phyloP scores from a whole-genome alignment of 2,797 vertebrate species.

The Podarcis siculus region DNA sequence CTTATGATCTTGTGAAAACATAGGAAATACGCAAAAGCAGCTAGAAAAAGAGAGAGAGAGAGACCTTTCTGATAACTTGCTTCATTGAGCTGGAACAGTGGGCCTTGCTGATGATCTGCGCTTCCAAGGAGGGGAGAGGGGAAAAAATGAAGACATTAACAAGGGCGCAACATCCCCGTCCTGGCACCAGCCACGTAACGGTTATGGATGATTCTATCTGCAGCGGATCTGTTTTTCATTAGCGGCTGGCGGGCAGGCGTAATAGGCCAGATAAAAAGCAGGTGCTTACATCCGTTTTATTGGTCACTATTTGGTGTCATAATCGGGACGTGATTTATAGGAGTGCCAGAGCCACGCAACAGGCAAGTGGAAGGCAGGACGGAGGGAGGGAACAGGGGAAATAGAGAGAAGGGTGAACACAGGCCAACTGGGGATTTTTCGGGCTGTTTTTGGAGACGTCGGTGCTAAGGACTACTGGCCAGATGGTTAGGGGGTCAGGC shows the following conservation, averaged over 20 bases:
- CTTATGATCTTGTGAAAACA: not conserved
- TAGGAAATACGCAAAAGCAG: not conserved
- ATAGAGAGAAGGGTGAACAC: not conserved
- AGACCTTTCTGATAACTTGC: not conserved
- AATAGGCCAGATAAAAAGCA: not conserved
- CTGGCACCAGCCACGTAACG: accelerated
- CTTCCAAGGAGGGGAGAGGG: not conserved
- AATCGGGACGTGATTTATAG: constrained; percentile 38
- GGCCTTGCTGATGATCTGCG: not conserved
- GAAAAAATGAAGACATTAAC: constrained; percentile 24
- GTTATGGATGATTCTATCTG: constrained; percentile 20
- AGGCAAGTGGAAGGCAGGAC: not conserved
- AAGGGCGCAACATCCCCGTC: constrained; percentile 15
- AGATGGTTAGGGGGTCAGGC: too few relatives aligned
- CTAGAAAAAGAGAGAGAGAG: too few relatives aligned
- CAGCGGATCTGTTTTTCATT: accelerated
- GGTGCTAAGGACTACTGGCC: too few relatives aligned
- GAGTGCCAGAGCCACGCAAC: not conserved
- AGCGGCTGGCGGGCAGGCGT: accelerated
- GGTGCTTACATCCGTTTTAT: not conserved
- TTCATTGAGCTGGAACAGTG: not conserved
- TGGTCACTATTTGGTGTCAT: constrained; percentile 28
- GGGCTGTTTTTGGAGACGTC: not conserved
- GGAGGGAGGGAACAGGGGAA: not conserved
- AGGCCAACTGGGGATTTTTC: too few relatives aligned